Evolutionary conservation across 2,888 invertebrate species (phyloP).

Genomic region (Calliphora vomitoria): DNA sequence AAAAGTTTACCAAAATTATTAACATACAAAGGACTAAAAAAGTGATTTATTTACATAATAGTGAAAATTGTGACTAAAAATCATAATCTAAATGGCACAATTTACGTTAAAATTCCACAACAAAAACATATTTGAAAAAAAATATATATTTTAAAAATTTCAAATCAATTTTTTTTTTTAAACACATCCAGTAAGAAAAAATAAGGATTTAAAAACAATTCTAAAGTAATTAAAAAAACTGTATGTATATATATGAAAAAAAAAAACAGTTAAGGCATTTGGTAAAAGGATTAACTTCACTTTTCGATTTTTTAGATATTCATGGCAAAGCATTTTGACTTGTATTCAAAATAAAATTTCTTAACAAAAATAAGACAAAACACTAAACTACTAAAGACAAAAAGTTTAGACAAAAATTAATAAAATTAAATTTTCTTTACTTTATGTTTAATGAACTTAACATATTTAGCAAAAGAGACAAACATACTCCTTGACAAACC

Average conservation of each 20-base stretch:
- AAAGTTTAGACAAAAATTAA: too few species aligned
- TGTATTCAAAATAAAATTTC: too few species aligned
- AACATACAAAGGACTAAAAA: background rate
- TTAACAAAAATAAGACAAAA: too few species aligned
- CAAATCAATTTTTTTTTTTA: background rate
- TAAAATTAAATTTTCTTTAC: too few species aligned
- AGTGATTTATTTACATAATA: background rate
- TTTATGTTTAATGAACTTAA: too few species aligned
- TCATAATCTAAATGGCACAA: background rate
- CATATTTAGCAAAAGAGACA: too few species aligned
- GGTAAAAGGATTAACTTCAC: too few species aligned
- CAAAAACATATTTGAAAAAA: background rate
- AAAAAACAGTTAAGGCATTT: background rate
- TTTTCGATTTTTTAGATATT: background rate
- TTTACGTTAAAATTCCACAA: slow-evolving; percentile 28
- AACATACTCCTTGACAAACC: too few species aligned
- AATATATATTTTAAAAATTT: background rate
- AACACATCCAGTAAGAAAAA: background rate
- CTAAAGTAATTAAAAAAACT: background rate
- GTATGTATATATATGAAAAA: background rate
- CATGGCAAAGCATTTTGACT: background rate
- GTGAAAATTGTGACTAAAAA: background rate
- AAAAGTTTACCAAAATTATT: too few species aligned
- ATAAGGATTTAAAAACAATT: background rate
- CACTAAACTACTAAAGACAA: too few species aligned